A percentile compares a stretch with the other conserved stretches of the same genome.
These are phyloP conservation scores for Caenorhabditis uteleia DNA, from an alignment of 2,888 invertebrate genomes.

Conservation along the genomic window DNA sequence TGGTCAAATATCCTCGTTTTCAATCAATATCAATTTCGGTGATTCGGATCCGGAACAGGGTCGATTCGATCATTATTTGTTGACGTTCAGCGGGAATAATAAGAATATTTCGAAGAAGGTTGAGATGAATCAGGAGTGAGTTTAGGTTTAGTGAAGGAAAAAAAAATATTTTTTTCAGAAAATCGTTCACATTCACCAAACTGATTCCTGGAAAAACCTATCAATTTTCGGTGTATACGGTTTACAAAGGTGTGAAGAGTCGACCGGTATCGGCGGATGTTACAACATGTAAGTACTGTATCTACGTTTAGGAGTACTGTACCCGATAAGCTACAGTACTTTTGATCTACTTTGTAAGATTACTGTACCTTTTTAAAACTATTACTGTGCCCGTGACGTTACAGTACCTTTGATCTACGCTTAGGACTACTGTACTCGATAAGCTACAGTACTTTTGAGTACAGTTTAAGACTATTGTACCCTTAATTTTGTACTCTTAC, in stretches of 20 bases:
- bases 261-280: conserved; percentile 61
- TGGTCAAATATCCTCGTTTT: conserved; percentile 65
- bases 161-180: conserved; percentile 42
- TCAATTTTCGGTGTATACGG: conserved; percentile 61
- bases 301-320: background rate
- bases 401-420: too few species aligned
- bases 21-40: conserved; percentile 68
- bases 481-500: too few species aligned
- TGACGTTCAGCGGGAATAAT: conserved; percentile 60
- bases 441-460: too few species aligned
- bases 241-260: conserved; percentile 62
- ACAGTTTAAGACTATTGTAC: too few species aligned
- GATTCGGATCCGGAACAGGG: conserved; percentile 66
- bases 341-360: too few species aligned
- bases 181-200: conserved; percentile 67
- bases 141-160: conserved; percentile 1
- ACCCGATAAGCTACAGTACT: too few species aligned
- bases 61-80: conserved; percentile 61
- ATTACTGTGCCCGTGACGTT: too few species aligned
- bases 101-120: conserved; percentile 66
- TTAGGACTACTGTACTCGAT: too few species aligned
- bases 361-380: too few species aligned
- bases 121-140: conserved; percentile 60
- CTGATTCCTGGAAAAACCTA: conserved; percentile 68
- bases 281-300: conserved; percentile 66